Conservation (phyloP, 1,140 invertebrate species). For the Drosophila kurseongensis region DNA sequence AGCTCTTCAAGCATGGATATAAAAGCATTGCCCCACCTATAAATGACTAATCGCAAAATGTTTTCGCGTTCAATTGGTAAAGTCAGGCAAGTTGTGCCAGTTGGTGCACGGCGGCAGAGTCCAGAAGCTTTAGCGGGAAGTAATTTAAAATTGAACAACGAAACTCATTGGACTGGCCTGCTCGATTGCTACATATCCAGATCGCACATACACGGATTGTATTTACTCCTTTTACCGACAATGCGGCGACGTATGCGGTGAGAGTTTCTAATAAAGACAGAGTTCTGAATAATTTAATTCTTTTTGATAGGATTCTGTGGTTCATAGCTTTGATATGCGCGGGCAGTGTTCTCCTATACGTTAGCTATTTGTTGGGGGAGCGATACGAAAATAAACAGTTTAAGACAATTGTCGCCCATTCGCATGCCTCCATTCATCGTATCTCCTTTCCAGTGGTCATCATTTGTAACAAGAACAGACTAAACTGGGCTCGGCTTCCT, state of each 20-base stretch:
- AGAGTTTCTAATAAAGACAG: background rate
- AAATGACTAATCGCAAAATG: constrained; percentile 29
- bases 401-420: constrained; percentile 56
- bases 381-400: constrained; percentile 60
- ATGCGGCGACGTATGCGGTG: constrained; percentile 66
- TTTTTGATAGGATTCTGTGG: constrained; percentile 40
- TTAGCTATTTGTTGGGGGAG: constrained; percentile 50
- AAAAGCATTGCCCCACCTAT: constrained; percentile 14
- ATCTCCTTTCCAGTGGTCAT: constrained; percentile 73
- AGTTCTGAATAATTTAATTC: background rate
- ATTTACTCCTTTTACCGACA: constrained; percentile 57
- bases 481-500: constrained; percentile 71
- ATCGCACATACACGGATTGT: constrained; percentile 62
- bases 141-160: background rate
- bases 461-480: constrained; percentile 74
- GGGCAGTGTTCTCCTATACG: constrained; percentile 48
- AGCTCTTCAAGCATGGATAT: constrained; percentile 17
- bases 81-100: constrained; percentile 1
- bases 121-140: background rate
- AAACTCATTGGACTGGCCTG: constrained; percentile 39
- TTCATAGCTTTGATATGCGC: constrained; percentile 41
- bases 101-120: constrained; percentile 9
- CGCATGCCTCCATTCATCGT: constrained; percentile 53
- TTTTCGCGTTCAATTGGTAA: constrained; percentile 2
- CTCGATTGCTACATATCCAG: constrained; percentile 42